Base-by-base conservation (phyloP, 1,140 invertebrate genomes). In the Theocolax elegans region DNA sequence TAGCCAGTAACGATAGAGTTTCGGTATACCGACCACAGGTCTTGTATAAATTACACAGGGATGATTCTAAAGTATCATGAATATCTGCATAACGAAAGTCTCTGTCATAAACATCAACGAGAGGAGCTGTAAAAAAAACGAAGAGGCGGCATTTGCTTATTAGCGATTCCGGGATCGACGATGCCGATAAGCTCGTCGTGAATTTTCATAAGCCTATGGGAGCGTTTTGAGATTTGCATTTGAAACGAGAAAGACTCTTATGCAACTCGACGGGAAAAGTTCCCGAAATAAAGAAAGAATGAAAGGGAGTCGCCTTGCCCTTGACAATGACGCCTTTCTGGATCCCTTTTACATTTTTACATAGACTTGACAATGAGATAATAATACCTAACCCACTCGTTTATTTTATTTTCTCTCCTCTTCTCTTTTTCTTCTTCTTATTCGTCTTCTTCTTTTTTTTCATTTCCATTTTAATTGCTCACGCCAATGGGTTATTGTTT, bases 371-470 rank as follows among this genome's bases (percentile, higher is more conserved):
- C 53, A 54, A 54, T 54, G 53, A 19, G n/a, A n/a, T n/a, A n/a
- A n/a, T n/a, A n/a, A n/a, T n/a, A n/a, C n/a, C n/a, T n/a, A n/a
- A 46, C 59, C 72, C 49, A 48, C 72, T 72, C 38, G 23, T 58
- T 29, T 38, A 31, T 46, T n/a, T n/a, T n/a, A n/a, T 40, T 63
- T 54, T 35, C 65, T 59, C 21, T 25, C 27, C 25, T 27, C 48
- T 60, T 48, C 10, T 67, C 27, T 58, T 51, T 48, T 40, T 31
- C 17, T 42, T 31, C n/a, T 12, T n/a, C n/a, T n/a, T n/a, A 49
- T 49, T 31, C 3, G 44, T 35, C n/a, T 48, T 54, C 17, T 31
- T 31, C 1, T 54, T 31, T 10, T 31, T 23, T 12, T 29, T 54
- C 15, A 9, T 62, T 35, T 48, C 10, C 21, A 15, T 9, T 21